Evolutionary conservation across 2,888 invertebrate species (phyloP).

Genomic region (Brachynemurus nebulosus): DNA sequence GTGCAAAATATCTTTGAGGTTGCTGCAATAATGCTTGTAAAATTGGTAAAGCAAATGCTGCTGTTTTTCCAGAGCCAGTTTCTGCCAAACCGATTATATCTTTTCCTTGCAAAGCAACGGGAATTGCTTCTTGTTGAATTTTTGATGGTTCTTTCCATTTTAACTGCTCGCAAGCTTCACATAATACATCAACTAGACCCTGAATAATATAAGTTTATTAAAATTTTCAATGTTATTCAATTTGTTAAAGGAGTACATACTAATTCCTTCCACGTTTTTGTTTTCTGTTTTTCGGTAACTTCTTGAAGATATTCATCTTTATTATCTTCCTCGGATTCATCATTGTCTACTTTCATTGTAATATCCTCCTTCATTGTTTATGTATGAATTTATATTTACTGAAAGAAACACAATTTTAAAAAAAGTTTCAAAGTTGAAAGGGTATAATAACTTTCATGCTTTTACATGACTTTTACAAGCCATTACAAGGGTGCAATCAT

Average conservation of each 20-base stretch:
- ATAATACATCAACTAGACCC: slow-evolving; percentile 84
- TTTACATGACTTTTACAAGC: too few species aligned
- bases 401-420: too few species aligned
- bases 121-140: slow-evolving; percentile 90
- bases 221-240: neutral
- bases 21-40: slow-evolving; percentile 78
- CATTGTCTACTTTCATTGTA: too few species aligned
- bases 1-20: slow-evolving; percentile 87
- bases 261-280: slow-evolving; percentile 43
- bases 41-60: slow-evolving; percentile 93
- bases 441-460: too few species aligned
- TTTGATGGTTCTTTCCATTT: slow-evolving; percentile 93
- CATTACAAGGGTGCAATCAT: too few species aligned
- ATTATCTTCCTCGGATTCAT: too few species aligned
- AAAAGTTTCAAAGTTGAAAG: too few species aligned
- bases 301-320: too few species aligned
- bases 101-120: slow-evolving; percentile 75
- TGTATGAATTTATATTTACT: too few species aligned
- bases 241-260: slow-evolving; percentile 30
- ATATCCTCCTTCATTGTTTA: too few species aligned
- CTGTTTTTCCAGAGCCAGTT: slow-evolving; percentile 93
- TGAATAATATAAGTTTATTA: slow-evolving; percentile 29
- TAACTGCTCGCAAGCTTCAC: slow-evolving; percentile 79
- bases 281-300: slow-evolving; percentile 24
- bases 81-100: slow-evolving; percentile 54